phyloP scores from a whole-genome alignment of 2,888 invertebrate species.

The Bugulina stolonifera region DNA sequence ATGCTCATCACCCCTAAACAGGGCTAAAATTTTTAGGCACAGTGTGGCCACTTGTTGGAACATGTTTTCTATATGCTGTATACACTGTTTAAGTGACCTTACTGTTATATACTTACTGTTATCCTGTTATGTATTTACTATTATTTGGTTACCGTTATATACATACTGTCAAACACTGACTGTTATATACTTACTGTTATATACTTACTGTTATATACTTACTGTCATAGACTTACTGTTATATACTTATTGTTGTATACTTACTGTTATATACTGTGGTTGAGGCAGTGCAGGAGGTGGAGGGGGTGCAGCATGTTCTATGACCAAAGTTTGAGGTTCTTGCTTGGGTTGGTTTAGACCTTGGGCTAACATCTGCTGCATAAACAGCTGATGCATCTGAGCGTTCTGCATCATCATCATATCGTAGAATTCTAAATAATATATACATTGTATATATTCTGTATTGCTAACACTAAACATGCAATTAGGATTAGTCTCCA shows the following conservation, averaged over 20 bases:
- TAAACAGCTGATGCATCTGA: slow-evolving; percentile 43
- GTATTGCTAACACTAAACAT: background rate
- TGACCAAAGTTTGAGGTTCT: slow-evolving; percentile 1
- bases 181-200: too few species aligned
- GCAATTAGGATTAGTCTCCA: too few species aligned
- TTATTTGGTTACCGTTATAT: too few species aligned
- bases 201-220: background rate
- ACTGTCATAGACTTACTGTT: background rate
- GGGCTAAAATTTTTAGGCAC: too few species aligned
- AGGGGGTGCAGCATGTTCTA: background rate
- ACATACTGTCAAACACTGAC: too few species aligned
- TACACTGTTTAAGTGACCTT: too few species aligned
- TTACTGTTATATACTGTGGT: slow-evolving; percentile 5
- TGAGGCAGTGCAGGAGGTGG: background rate
- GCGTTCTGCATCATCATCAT: slow-evolving; percentile 48
- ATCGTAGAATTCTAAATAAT: slow-evolving; percentile 44
- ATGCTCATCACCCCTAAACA: too few species aligned
- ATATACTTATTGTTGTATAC: background rate
- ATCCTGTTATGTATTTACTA: too few species aligned
- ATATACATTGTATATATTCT: background rate
- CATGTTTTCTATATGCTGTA: too few species aligned
- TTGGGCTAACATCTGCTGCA: slow-evolving; percentile 40
- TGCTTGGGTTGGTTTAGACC: background rate
- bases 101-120: too few species aligned
- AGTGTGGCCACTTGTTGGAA: too few species aligned